A percentile compares a stretch with the other conserved stretches of the same genome.
Conservation (phyloP, 2,888 invertebrate species). For the Lumbricus terrestris region DNA sequence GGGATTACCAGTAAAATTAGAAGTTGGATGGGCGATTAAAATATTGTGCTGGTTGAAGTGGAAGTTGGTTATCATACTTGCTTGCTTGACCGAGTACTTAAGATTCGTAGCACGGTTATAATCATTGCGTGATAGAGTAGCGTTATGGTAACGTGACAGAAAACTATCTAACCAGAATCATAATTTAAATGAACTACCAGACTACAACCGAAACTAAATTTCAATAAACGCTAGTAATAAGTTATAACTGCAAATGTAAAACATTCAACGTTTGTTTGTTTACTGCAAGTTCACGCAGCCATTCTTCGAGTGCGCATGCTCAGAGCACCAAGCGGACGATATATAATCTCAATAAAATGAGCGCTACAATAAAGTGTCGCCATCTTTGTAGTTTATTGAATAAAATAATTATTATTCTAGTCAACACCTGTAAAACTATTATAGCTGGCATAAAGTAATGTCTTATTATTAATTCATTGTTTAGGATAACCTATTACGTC, state of each 20-base stretch:
- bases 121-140: neutral
- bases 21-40: too few species aligned
- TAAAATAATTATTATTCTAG: too few species aligned
- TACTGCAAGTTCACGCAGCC: neutral
- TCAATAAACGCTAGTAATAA: neutral
- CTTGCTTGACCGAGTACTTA: too few species aligned
- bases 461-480: too few species aligned
- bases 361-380: neutral
- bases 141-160: neutral
- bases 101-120: neutral
- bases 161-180: neutral
- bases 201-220: neutral
- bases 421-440: too few species aligned
- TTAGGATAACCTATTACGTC: too few species aligned
- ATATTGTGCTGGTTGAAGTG: too few species aligned
- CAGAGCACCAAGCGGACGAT: neutral
- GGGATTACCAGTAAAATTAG: too few species aligned
- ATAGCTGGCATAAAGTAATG: too few species aligned
- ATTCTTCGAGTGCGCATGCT: neutral
- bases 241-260: neutral
- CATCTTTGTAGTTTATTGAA: neutral
- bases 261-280: neutral
- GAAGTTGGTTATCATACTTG: too few species aligned
- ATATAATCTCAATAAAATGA: neutral
- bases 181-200: neutral